Evolutionary conservation across 2,797 vertebrate genomes (phyloP).

Genomic region (Chaetodon trifasciatus): DNA sequence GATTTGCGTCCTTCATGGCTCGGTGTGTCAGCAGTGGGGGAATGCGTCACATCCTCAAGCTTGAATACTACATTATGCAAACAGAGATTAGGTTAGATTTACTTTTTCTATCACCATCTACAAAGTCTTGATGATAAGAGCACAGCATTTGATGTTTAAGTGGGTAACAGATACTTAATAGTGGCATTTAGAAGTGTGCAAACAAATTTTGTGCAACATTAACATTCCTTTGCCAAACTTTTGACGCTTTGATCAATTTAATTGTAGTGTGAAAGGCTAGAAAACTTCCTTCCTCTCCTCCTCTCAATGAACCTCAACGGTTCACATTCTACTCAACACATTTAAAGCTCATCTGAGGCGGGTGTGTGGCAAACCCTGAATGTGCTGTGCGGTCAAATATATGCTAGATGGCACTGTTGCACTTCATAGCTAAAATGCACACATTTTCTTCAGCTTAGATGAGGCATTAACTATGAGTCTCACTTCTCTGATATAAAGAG

Average conservation of each 20-base stretch:
- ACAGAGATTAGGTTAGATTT: slow-evolving; percentile 23
- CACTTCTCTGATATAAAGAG: slow-evolving; percentile 42
- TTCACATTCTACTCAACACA: background rate
- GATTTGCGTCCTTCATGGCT: slow-evolving; percentile 79
- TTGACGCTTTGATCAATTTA: background rate
- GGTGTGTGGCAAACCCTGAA: background rate
- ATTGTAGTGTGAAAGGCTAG: background rate
- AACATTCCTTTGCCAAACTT: background rate
- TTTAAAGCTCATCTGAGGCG: background rate
- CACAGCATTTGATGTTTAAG: background rate
- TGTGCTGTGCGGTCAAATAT: slow-evolving; percentile 35
- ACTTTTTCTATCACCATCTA: background rate
- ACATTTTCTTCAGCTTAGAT: slow-evolving; percentile 9
- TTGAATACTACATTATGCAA: slow-evolving; percentile 76
- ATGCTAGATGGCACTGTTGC: slow-evolving; percentile 88
- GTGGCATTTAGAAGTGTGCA: background rate
- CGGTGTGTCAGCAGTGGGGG: slow-evolving; percentile 53
- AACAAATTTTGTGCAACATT: background rate
- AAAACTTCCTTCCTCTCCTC: background rate
- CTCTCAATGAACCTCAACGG: slow-evolving; percentile 10
- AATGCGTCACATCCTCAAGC: slow-evolving; percentile 70
- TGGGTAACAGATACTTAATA: background rate
- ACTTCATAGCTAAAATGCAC: slow-evolving; percentile 53
- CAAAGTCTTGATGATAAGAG: background rate
- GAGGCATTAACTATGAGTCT: slow-evolving; percentile 35